Conservation (phyloP, 1,140 invertebrate species). For the Drosophila albomicans region DNA sequence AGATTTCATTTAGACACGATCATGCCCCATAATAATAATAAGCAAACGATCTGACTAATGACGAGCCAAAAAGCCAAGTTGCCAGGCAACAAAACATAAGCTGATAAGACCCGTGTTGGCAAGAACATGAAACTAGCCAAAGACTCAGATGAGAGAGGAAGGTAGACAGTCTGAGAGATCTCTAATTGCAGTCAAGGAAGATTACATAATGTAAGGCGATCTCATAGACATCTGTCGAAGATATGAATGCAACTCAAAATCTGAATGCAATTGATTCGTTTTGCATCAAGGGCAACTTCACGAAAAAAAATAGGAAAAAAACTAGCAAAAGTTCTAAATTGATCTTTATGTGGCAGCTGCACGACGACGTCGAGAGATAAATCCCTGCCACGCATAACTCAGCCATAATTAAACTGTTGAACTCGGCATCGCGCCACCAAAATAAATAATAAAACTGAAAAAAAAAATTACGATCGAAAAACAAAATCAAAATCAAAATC, state of each 20-base stretch:
- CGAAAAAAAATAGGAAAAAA: slow-evolving; percentile 1
- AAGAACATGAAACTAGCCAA: slow-evolving; percentile 15
- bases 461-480: slow-evolving; percentile 9
- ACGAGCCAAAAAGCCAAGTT: slow-evolving; percentile 62
- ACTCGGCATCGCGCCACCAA: slow-evolving; percentile 36
- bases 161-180: background rate
- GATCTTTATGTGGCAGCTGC: slow-evolving; percentile 13
- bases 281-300: slow-evolving; percentile 13
- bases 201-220: slow-evolving; percentile 15
- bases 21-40: slow-evolving; percentile 76
- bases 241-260: background rate
- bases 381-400: slow-evolving; percentile 45
- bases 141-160: slow-evolving; percentile 13
- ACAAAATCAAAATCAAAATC: slow-evolving; percentile 11
- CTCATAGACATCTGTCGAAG: background rate
- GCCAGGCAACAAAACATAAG: slow-evolving; percentile 65
- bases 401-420: slow-evolving; percentile 67
- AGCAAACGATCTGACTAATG: slow-evolving; percentile 71
- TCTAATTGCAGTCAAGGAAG: slow-evolving; percentile 6
- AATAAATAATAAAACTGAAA: background rate
- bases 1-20: slow-evolving; percentile 81
- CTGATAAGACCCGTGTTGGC: slow-evolving; percentile 69
- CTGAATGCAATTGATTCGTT: slow-evolving; percentile 1
- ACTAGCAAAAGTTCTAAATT: slow-evolving; percentile 33
- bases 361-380: slow-evolving; percentile 17